Base-by-base conservation (phyloP, 53 echinoderm and acorn worm species). In the Temnopleurus reevesii region DNA sequence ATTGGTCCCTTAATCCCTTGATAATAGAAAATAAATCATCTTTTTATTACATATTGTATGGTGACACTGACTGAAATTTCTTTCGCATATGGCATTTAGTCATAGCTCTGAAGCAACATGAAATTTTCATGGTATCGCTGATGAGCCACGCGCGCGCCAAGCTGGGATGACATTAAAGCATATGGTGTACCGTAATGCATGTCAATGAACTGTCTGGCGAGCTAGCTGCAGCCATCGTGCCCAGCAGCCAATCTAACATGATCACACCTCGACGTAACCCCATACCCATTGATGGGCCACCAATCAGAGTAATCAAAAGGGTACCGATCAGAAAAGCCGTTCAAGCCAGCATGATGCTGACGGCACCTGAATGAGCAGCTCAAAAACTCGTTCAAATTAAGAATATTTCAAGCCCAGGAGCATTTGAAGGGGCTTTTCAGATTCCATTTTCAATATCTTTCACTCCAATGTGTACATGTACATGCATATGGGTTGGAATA, bases 191-290 rank as follows among this genome's bases (percentile, higher is more conserved):
- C n/a, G n/a, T n/a, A n/a, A n/a, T n/a, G 71, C 71, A 12, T 38
- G 71, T 71, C 71, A 71, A 71, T 71, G 71, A 71, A 71, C 71
- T 71, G 41, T 30, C 71, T 41, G 41, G 41, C 71, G 35, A n/a
- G n/a, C 1, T 15, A 61, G 61, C 60, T 31, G n/a, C 12, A 59
- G 59, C 60, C 30, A 71, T 71, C 71, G 8, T 71, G 71, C 71
- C 71, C 21, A 15, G 38, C 41, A 71, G 71, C 71, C 36, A 38
- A 36, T 36, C 71, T 71, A 71, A 71, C 41, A 41, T 29, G 38
- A 71, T 71, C 71, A 71, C 71, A 71, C 71, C 71, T 71, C 41
- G 8, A 12, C n/a, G 71, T 71, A 71, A 71, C n/a, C 71, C n/a
- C 41, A 71, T 71, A 71, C n/a, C 71, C 71, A 38, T 71, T 71